Percentiles rank a stretch among this genome's conserved stretches.
These are phyloP conservation scores for Xerus inauris DNA, from an alignment of 2,113 vertebrate species.

Conservation along the genomic window DNA sequence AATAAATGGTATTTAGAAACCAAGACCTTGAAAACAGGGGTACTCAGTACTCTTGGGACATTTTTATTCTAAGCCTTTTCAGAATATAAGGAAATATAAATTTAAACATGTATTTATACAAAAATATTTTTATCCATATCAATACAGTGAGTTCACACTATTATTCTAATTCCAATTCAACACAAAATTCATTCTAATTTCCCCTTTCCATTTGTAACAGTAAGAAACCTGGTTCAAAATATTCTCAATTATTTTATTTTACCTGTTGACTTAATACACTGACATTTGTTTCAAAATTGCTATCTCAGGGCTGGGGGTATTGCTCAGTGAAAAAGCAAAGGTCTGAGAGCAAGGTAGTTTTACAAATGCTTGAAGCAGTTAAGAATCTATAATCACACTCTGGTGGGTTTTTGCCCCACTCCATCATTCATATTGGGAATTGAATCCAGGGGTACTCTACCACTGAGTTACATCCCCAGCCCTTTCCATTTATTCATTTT, in stretches of 20 bases:
- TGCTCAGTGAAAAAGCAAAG: too few relatives aligned
- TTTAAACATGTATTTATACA: background rate
- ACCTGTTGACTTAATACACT: background rate
- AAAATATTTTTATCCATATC: background rate
- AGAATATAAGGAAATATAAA: background rate
- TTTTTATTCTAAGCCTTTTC: background rate
- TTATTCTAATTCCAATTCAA: background rate
- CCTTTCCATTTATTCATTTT: too few relatives aligned
- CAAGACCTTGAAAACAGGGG: background rate
- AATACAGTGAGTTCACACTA: background rate
- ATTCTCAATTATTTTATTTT: conserved; percentile 17
- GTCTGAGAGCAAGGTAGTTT: too few relatives aligned
- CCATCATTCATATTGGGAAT: too few relatives aligned
- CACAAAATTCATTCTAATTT: background rate
- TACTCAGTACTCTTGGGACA: background rate
- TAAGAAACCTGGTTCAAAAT: background rate
- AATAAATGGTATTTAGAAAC: conserved; percentile 31
- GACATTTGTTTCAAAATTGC: background rate
- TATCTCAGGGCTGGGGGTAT: background rate
- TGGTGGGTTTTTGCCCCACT: too few relatives aligned
- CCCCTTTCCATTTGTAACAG: background rate
- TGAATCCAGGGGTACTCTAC: too few relatives aligned
- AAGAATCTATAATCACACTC: too few relatives aligned
- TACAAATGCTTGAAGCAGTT: too few relatives aligned
- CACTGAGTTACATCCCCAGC: too few relatives aligned